Evolutionary conservation across 2,888 invertebrate genomes (phyloP).

Genomic region (Drosophila atripex): DNA sequence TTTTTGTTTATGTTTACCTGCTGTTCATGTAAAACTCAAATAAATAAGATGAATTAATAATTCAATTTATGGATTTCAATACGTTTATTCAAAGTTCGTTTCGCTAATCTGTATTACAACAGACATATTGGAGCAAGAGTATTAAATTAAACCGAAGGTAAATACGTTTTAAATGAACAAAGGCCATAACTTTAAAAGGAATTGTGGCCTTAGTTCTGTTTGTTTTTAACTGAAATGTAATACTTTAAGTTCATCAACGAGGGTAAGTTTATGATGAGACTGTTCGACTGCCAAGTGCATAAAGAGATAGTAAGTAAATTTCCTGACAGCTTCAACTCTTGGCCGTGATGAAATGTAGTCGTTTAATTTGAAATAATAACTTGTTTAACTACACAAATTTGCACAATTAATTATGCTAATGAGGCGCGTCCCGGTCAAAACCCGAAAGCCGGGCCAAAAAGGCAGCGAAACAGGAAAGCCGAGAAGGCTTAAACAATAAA

Average conservation of each 20-base stretch:
- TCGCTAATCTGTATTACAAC: conserved; percentile 60
- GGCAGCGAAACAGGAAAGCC: conserved; percentile 51
- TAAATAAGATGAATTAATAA: conserved; percentile 58
- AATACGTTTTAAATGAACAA: conserved; percentile 6
- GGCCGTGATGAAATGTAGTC: conserved; percentile 58
- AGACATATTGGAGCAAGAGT: conserved; percentile 35
- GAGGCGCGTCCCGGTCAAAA: conserved; percentile 53
- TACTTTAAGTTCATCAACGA: background rate
- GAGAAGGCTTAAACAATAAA: conserved; percentile 74
- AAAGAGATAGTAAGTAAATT: conserved; percentile 1
- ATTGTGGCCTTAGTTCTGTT: background rate
- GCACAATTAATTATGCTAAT: conserved; percentile 81
- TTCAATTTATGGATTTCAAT: conserved; percentile 54
- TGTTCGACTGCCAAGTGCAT: background rate
- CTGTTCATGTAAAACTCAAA: conserved; percentile 37
- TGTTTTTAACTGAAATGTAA: background rate
- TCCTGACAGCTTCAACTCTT: conserved; percentile 6
- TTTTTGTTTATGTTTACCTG: conserved; percentile 36
- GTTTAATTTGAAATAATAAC: conserved; percentile 77
- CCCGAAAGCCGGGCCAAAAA: conserved; percentile 50
- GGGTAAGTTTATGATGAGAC: background rate
- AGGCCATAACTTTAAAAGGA: background rate
- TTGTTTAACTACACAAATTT: conserved; percentile 79
- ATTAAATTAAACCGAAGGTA: conserved; percentile 36
- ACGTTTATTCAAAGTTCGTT: conserved; percentile 34